phyloP scores from a whole-genome alignment of 2,888 invertebrate species.

The Tromatobia lineatoria region DNA sequence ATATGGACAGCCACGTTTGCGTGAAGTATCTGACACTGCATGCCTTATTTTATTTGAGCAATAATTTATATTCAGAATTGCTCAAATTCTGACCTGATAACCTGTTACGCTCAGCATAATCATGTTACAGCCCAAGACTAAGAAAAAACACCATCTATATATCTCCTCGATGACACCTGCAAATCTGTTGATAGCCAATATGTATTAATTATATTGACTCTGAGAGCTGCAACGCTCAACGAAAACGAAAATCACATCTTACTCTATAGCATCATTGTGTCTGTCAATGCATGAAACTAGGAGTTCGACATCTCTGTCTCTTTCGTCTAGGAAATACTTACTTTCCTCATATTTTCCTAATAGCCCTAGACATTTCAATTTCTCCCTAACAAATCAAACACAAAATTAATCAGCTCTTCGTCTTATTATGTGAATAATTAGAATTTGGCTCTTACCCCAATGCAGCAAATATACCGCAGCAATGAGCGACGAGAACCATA shows the following conservation, averaged over 20 bases:
- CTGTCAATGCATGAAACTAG: constrained; percentile 33
- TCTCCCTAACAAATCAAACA: constrained; percentile 8
- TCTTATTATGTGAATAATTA: neutral
- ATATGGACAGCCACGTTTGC: too few relatives aligned
- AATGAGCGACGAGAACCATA: constrained; percentile 17
- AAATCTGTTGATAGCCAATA: constrained; percentile 5
- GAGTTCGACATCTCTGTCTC: constrained; percentile 5
- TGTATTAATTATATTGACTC: too few relatives aligned
- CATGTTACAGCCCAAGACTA: constrained; percentile 19
- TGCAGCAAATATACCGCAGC: constrained; percentile 32
- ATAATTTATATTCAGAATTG: neutral
- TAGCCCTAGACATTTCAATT: constrained; percentile 1
- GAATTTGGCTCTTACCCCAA: constrained; percentile 24
- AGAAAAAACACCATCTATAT: constrained; percentile 14
- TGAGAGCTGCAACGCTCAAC: neutral
- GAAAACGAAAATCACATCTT: constrained; percentile 2
- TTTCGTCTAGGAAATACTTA: neutral
- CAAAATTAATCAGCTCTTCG: neutral
- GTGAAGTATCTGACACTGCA: too few relatives aligned
- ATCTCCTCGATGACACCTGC: constrained; percentile 23
- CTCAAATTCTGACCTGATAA: neutral
- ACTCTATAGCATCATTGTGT: constrained; percentile 52
- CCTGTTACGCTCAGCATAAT: constrained; percentile 17
- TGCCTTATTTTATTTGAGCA: neutral
- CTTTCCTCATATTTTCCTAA: neutral